Conservation (phyloP, 2,888 invertebrate genomes). For the Dynastes grantii region DNA sequence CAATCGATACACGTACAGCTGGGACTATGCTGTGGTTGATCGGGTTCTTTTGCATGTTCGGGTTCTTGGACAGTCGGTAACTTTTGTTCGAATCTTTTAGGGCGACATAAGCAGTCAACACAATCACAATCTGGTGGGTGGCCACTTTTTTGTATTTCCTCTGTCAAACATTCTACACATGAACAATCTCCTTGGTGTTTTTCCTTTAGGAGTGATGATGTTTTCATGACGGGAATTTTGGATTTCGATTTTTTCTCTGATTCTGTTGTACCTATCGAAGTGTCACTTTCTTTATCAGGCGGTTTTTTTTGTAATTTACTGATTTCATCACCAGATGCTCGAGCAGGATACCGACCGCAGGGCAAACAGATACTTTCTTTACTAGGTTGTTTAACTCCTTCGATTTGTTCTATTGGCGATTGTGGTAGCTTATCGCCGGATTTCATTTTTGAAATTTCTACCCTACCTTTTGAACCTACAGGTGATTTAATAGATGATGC, state of each 20-base stretch:
- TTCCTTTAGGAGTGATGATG: slow-evolving; percentile 22
- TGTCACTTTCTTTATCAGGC: slow-evolving; percentile 33
- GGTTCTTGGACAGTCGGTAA: slow-evolving; percentile 14
- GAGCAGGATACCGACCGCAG: slow-evolving; percentile 9
- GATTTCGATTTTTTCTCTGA: slow-evolving; percentile 36
- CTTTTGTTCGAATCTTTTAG: slow-evolving; percentile 42
- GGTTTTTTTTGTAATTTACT: slow-evolving; percentile 27
- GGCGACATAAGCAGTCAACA: slow-evolving; percentile 55
- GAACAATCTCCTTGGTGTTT: slow-evolving; percentile 49
- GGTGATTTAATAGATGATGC: neutral
- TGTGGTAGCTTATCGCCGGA: slow-evolving; percentile 13
- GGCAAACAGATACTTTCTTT: slow-evolving; percentile 28
- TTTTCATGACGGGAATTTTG: slow-evolving; percentile 42
- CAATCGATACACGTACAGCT: slow-evolving; percentile 52
- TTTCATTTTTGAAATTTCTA: neutral
- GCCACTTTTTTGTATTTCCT: slow-evolving; percentile 38
- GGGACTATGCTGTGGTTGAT: slow-evolving; percentile 29
- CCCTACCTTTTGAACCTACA: neutral
- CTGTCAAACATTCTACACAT: slow-evolving; percentile 48
- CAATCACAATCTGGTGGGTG: slow-evolving; percentile 56
- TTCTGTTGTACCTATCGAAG: slow-evolving; percentile 12
- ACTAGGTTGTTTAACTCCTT: slow-evolving; percentile 5
- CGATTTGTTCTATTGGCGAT: no score
- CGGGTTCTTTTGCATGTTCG: slow-evolving; percentile 18
- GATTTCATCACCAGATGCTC: slow-evolving; percentile 33